Percentiles rank a stretch among this genome's conserved stretches.
Conservation (phyloP, 2,113 vertebrate genomes). For the Herpailurus yagouaroundi region DNA sequence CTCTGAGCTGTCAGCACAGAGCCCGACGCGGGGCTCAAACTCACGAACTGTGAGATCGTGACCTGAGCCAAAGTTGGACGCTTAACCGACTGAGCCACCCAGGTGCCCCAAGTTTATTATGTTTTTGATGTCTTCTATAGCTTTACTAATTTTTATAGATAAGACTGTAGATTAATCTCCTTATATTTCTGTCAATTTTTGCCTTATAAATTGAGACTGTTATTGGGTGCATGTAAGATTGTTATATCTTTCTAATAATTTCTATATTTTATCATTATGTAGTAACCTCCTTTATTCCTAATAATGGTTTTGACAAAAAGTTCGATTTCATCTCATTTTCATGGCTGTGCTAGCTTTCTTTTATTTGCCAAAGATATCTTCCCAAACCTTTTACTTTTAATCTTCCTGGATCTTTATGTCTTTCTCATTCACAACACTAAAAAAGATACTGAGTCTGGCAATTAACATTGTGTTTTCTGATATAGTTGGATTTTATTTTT, state of each 20-base stretch:
- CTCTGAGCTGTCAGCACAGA: too few species aligned
- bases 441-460: not conserved
- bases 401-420: not conserved
- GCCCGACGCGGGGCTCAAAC: too few species aligned
- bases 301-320: not conserved
- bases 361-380: not conserved
- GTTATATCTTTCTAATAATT: not conserved
- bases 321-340: conserved; percentile 19
- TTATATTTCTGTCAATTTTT: not conserved
- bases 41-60: too few species aligned
- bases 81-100: too few species aligned
- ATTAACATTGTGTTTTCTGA: not conserved
- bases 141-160: not conserved
- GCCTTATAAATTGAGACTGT: not conserved
- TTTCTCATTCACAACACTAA: not conserved
- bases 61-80: too few species aligned
- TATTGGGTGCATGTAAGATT: not conserved
- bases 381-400: not conserved
- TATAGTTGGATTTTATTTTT: conserved; percentile 4
- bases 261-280: conserved; percentile 17
- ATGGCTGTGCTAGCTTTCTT: not conserved
- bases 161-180: not conserved
- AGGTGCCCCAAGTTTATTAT: not conserved
- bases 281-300: not conserved
- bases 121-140: not conserved